A percentile compares a stretch with the other conserved stretches of the same genome.
Evolutionary conservation across 2,113 vertebrate species (phyloP).

Genomic region (Synodontis membranacea): DNA sequence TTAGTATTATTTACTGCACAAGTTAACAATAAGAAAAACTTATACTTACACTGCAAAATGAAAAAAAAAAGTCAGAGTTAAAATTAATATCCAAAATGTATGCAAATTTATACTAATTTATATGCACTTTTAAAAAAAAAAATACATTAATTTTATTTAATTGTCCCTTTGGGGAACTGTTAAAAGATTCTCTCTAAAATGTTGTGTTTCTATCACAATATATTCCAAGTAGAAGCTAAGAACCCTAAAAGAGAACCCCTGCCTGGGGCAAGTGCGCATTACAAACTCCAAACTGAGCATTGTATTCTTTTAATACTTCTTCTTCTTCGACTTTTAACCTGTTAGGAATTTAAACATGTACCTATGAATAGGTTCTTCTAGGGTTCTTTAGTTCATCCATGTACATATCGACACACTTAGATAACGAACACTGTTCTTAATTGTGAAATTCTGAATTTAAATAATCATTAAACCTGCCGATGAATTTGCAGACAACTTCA

Average conservation of each 20-base stretch:
- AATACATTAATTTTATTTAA: not conserved
- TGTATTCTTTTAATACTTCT: not conserved
- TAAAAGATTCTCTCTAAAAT: not conserved
- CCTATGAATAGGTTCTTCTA: not conserved
- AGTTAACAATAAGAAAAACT: not conserved
- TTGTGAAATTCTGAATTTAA: not conserved
- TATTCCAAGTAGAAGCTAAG: not conserved
- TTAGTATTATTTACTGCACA: not conserved
- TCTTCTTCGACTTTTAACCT: too few species aligned
- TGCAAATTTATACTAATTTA: constrained; percentile 1
- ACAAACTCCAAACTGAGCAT: not conserved
- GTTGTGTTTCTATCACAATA: not conserved
- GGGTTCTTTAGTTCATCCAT: not conserved
- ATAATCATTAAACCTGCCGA: too few species aligned
- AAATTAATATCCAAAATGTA: not conserved
- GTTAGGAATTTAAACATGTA: too few species aligned
- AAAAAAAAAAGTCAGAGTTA: not conserved
- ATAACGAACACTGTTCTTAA: not conserved
- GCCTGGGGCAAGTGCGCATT: not conserved
- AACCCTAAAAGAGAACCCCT: not conserved
- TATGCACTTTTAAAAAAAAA: not conserved
- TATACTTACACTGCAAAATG: not conserved
- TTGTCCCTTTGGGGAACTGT: not conserved
- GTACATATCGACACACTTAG: too few species aligned
- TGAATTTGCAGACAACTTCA: too few species aligned